Conservation (phyloP, 2,113 vertebrate genomes). For the Microcebus lehilahytsara region DNA sequence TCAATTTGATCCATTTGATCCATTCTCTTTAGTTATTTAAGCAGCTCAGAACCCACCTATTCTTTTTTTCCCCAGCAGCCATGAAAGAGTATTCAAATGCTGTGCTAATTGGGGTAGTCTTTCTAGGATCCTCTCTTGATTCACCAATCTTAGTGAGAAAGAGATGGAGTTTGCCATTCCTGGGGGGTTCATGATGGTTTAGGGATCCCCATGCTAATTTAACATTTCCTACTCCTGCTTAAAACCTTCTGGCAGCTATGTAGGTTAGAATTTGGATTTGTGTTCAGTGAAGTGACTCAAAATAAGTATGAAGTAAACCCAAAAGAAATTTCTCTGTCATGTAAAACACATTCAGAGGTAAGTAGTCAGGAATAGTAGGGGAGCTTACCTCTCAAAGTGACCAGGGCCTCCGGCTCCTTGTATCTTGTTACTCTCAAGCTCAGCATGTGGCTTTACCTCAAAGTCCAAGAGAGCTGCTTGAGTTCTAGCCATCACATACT, state of each 20-base stretch:
- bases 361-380: neutral
- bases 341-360: neutral
- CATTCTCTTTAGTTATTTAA: neutral
- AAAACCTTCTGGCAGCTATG: neutral
- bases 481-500: neutral
- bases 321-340: neutral
- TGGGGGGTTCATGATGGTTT: neutral
- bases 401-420: neutral
- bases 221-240: neutral
- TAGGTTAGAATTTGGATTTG: neutral
- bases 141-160: neutral
- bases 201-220: neutral
- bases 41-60: neutral
- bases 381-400: neutral
- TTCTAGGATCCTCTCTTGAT: neutral
- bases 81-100: neutral
- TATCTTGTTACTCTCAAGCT: neutral
- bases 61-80: neutral
- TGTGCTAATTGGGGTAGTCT: neutral
- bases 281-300: neutral
- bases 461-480: neutral
- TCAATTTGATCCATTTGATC: neutral
- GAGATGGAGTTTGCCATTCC: neutral
- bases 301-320: neutral
- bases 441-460: neutral